phyloP scores from a whole-genome alignment of 2,797 vertebrate genomes.

The Octomys mimax region DNA sequence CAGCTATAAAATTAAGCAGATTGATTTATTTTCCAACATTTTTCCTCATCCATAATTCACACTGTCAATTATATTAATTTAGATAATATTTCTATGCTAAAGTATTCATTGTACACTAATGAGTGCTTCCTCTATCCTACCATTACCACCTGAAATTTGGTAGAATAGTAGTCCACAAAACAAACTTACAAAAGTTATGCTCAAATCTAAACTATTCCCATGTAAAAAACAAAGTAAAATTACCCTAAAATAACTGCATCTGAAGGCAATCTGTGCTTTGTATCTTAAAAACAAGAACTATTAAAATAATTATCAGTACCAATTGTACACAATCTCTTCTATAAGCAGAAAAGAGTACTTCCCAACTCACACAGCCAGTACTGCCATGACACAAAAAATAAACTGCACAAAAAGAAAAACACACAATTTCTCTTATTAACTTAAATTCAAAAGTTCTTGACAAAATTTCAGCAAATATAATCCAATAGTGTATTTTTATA shows the following conservation, averaged over 20 bases:
- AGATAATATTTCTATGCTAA: slow-evolving; percentile 49
- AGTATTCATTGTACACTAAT: background rate
- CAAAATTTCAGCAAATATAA: slow-evolving; percentile 55
- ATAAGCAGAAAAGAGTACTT: slow-evolving; percentile 36
- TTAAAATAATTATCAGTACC: slow-evolving; percentile 30
- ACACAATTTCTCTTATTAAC: background rate
- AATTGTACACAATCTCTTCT: slow-evolving; percentile 51
- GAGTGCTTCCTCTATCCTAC: background rate
- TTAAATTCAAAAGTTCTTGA: slow-evolving; percentile 32
- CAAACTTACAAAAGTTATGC: slow-evolving; percentile 2
- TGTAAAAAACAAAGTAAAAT: slow-evolving; percentile 10
- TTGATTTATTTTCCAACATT: background rate
- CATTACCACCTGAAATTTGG: slow-evolving; percentile 7
- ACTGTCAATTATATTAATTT: slow-evolving; percentile 47
- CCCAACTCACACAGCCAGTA: slow-evolving; percentile 5
- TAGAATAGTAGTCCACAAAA: slow-evolving; percentile 4
- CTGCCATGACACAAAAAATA: background rate
- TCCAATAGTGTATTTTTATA: slow-evolving; percentile 10
- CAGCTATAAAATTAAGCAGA: slow-evolving; percentile 35
- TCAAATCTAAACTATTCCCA: slow-evolving; percentile 40
- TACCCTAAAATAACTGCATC: background rate
- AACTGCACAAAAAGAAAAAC: background rate
- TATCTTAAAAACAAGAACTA: slow-evolving; percentile 28
- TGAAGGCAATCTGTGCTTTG: background rate
- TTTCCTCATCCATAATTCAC: slow-evolving; percentile 26